Evolutionary conservation across 2,797 vertebrate species (phyloP).

Genomic region (Kryptopterus vitreolus): DNA sequence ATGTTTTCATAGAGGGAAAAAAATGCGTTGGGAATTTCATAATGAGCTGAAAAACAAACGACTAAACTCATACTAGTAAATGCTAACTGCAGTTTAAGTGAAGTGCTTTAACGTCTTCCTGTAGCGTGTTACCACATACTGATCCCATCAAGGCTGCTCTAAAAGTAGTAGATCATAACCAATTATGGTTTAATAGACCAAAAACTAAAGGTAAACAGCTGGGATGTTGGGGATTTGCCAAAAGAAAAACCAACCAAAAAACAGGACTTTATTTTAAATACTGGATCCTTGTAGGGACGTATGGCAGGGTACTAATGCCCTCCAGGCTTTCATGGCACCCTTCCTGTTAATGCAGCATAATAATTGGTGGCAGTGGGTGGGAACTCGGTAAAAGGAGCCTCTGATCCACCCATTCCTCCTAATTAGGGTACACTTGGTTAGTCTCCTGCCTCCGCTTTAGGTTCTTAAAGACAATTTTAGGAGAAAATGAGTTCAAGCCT

Average conservation of each 20-base stretch:
- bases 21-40: background rate
- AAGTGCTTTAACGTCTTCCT: background rate
- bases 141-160: background rate
- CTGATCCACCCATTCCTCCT: slow-evolving; percentile 55
- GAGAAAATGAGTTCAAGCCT: slow-evolving; percentile 50
- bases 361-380: slow-evolving; percentile 54
- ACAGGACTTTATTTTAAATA: slow-evolving; percentile 8
- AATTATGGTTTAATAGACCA: background rate
- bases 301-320: slow-evolving; percentile 46
- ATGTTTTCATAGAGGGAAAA: background rate
- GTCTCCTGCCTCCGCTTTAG: slow-evolving; percentile 46
- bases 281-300: slow-evolving; percentile 15
- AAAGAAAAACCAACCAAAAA: too few relatives aligned
- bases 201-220: slow-evolving; percentile 1
- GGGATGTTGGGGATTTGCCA: background rate
- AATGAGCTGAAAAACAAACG: background rate
- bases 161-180: background rate
- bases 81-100: background rate
- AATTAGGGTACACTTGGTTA: slow-evolving; percentile 54
- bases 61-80: background rate
- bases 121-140: background rate
- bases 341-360: slow-evolving; percentile 49
- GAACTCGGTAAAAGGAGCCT: slow-evolving; percentile 48
- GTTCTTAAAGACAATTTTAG: slow-evolving; percentile 54
- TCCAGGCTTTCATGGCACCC: slow-evolving; percentile 39